Percentiles rank a stretch among this genome's conserved stretches.
phyloP scores from a whole-genome alignment of 2,888 invertebrate species.

The Drosophila neoperkinsi region DNA sequence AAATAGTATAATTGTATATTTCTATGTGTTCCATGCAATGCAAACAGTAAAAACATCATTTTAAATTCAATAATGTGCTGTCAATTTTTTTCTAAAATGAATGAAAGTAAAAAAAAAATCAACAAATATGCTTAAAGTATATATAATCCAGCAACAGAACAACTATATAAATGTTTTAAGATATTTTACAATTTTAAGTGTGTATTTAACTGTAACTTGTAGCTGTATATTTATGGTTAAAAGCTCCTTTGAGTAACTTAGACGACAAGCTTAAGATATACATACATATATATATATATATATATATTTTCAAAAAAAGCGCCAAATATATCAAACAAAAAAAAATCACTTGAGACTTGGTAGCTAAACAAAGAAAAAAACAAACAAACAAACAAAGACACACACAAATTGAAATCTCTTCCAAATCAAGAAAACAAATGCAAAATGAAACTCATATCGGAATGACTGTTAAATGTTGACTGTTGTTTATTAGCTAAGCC shows the following conservation, averaged over 20 bases:
- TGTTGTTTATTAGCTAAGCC: slow-evolving; percentile 77
- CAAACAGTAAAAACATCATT: slow-evolving; percentile 18
- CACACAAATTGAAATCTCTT: slow-evolving; percentile 62
- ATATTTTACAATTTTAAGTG: slow-evolving; percentile 38
- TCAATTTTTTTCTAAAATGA: slow-evolving; percentile 55
- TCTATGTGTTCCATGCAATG: slow-evolving; percentile 61
- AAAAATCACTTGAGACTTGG: slow-evolving; percentile 26
- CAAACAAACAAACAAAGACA: background rate
- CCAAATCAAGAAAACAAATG: slow-evolving; percentile 53
- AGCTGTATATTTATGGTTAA: slow-evolving; percentile 41
- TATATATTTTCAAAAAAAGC: slow-evolving; percentile 34
- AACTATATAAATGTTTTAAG: slow-evolving; percentile 46
- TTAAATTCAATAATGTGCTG: slow-evolving; percentile 61
- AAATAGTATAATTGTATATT: slow-evolving; percentile 30
- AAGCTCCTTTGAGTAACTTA: slow-evolving; percentile 54
- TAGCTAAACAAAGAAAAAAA: slow-evolving; percentile 13
- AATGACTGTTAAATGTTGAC: slow-evolving; percentile 84
- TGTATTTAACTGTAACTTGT: slow-evolving; percentile 25
- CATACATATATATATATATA: slow-evolving; percentile 7
- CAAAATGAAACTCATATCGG: slow-evolving; percentile 78
- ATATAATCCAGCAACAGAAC: slow-evolving; percentile 15
- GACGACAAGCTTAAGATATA: slow-evolving; percentile 20
- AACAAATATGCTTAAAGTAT: slow-evolving; percentile 28
- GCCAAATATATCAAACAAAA: slow-evolving; percentile 28
- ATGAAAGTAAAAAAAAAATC: slow-evolving; percentile 4